Evolutionary conservation across 2,888 invertebrate species (phyloP).

Genomic region (Drosophila pegasa): DNA sequence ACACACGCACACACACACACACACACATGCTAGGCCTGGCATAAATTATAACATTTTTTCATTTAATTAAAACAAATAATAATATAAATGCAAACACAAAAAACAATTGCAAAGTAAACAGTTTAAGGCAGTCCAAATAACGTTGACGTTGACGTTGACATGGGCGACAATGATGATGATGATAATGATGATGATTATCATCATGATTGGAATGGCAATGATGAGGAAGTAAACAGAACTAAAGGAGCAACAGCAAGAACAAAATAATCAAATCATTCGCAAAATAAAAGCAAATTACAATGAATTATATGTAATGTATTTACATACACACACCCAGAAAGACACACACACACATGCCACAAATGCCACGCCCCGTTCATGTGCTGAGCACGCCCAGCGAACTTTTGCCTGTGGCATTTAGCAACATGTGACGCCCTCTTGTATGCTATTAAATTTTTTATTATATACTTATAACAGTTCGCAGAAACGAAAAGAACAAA

Average conservation of each 20-base stretch:
- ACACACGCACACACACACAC: slow-evolving; percentile 1
- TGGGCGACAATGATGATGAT: neutral
- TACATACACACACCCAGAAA: slow-evolving; percentile 25
- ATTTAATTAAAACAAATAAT: slow-evolving; percentile 69
- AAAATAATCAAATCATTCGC: slow-evolving; percentile 75
- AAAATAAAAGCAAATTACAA: slow-evolving; percentile 74
- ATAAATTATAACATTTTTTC: slow-evolving; percentile 70
- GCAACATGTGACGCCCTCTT: slow-evolving; percentile 52
- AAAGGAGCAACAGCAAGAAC: slow-evolving; percentile 34
- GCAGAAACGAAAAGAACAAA: slow-evolving; percentile 16
- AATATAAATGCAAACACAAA: slow-evolving; percentile 38
- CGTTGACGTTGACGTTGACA: slow-evolving; percentile 19
- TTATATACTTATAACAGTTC: slow-evolving; percentile 19
- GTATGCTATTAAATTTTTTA: slow-evolving; percentile 48
- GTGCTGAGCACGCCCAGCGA: slow-evolving; percentile 46
- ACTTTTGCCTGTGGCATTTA: slow-evolving; percentile 44
- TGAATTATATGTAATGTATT: slow-evolving; percentile 66
- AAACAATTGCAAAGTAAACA: slow-evolving; percentile 63
- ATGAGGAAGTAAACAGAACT: slow-evolving; percentile 26
- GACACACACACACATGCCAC: neutral
- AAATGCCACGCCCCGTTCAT: slow-evolving; percentile 65
- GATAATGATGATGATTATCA: slow-evolving; percentile 11
- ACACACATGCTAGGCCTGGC: slow-evolving; percentile 8
- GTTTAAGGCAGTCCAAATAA: slow-evolving; percentile 58
- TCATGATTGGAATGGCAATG: slow-evolving; percentile 17